phyloP scores from a whole-genome alignment of 53 echinoderm and acorn worm species.

The Echinarachnius parma region DNA sequence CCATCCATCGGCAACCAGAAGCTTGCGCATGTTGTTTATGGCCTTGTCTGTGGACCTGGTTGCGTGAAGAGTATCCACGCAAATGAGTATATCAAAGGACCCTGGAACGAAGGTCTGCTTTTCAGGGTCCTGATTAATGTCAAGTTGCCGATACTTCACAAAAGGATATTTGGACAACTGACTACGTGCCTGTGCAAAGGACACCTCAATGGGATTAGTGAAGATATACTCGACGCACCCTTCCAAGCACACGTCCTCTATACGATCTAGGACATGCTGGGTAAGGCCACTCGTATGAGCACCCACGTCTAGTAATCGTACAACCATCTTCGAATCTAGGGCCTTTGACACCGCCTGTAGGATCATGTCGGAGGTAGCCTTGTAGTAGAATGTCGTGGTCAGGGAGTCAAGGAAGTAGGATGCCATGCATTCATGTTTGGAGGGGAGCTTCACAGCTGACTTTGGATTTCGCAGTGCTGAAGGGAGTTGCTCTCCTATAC shows the following conservation, averaged over 20 bases:
- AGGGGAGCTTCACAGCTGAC: constrained; percentile 70
- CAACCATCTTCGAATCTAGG: constrained; percentile 58
- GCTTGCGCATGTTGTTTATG: constrained; percentile 59
- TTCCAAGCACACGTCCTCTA: constrained; percentile 52
- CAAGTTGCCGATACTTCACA: constrained; percentile 80
- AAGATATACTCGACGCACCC: constrained; percentile 77
- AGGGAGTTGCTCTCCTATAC: constrained; percentile 79
- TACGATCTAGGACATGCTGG: constrained; percentile 52
- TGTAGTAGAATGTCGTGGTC: constrained; percentile 79
- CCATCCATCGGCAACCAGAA: constrained; percentile 69
- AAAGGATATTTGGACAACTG: constrained; percentile 68
- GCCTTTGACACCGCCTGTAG: constrained; percentile 59
- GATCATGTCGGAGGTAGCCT: constrained; percentile 60
- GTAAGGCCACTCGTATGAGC: constrained; percentile 85
- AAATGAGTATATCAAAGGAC: constrained; percentile 76
- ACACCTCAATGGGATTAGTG: constrained; percentile 83
- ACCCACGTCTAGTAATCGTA: constrained; percentile 82
- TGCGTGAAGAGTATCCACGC: constrained; percentile 83
- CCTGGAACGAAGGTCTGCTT: constrained; percentile 79
- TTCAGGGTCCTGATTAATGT: constrained; percentile 76
- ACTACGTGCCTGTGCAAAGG: constrained; percentile 73
- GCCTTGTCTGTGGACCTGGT: constrained; percentile 61
- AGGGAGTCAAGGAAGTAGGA: constrained; percentile 75
- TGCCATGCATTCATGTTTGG: constrained; percentile 69
- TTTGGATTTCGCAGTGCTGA: constrained; percentile 70